A percentile compares a stretch with the other conserved stretches of the same genome.
These are phyloP conservation scores for Prolemur simus DNA, from an alignment of 2,113 vertebrate genomes.

Conservation along the genomic window DNA sequence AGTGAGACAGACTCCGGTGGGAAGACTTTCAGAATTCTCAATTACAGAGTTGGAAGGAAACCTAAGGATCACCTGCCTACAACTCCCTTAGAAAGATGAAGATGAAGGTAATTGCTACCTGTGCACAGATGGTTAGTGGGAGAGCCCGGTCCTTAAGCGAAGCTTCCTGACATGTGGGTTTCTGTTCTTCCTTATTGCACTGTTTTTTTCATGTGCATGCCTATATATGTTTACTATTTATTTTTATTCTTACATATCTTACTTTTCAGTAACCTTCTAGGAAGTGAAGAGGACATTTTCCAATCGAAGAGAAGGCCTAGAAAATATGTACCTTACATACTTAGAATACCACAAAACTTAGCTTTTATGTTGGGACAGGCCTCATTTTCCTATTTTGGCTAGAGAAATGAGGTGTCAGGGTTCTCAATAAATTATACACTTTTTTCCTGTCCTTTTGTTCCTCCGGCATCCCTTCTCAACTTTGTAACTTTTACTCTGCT, in stretches of 20 bases:
- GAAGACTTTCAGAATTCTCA: background rate
- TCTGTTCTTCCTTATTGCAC: background rate
- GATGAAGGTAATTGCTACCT: background rate
- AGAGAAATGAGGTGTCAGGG: background rate
- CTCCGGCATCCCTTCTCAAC: background rate
- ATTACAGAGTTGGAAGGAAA: background rate
- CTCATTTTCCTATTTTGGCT: slow-evolving; percentile 3
- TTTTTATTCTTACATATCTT: background rate
- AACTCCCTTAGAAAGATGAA: background rate
- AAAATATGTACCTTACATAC: background rate
- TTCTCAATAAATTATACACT: background rate
- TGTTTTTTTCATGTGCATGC: fast-evolving
- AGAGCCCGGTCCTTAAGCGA: background rate
- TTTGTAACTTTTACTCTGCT: slow-evolving; percentile 4
- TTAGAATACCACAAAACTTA: background rate
- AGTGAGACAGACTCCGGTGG: background rate
- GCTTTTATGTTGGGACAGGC: background rate
- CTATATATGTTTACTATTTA: background rate
- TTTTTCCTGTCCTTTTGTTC: background rate
- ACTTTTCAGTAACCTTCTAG: background rate
- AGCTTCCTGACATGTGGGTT: background rate
- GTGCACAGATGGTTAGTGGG: too few species aligned
- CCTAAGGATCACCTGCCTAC: background rate
- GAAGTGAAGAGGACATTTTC: background rate
- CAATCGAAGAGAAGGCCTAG: background rate